A percentile compares a stretch with the other conserved stretches of the same genome.
phyloP scores from a whole-genome alignment of 2,888 invertebrate genomes.

The Plebejus melissa region DNA sequence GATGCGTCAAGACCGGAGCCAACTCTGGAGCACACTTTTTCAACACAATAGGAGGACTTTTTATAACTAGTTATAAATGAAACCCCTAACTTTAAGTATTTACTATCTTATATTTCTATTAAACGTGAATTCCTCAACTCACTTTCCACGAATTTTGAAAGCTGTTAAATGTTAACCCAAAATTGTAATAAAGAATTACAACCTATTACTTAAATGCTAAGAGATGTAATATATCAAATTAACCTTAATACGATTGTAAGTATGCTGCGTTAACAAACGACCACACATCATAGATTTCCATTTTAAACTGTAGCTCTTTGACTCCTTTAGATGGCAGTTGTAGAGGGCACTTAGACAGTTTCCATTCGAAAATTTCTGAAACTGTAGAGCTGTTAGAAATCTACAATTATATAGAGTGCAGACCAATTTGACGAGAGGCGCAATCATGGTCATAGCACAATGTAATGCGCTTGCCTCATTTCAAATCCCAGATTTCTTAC shows the following conservation, averaged over 20 bases:
- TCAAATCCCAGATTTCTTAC: too few species aligned
- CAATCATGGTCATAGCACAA: too few species aligned
- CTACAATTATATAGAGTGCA: too few species aligned
- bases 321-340: background rate
- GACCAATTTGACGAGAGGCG: too few species aligned
- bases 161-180: background rate
- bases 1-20: too few species aligned
- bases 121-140: background rate
- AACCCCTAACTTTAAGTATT: background rate
- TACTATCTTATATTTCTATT: background rate
- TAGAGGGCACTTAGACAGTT: background rate
- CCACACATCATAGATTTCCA: background rate
- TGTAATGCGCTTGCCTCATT: too few species aligned
- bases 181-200: background rate
- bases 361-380: too few species aligned
- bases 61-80: too few species aligned
- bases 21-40: too few species aligned
- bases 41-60: too few species aligned
- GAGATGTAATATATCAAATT: background rate
- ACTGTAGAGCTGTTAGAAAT: too few species aligned
- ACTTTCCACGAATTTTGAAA: background rate
- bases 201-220: background rate
- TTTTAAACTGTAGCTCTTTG: background rate
- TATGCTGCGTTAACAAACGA: background rate
- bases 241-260: background rate